Evolutionary conservation across 2,888 invertebrate species (phyloP), one percentile per base, ranked within the genome.

Genomic region (Mythimna impura): DNA sequence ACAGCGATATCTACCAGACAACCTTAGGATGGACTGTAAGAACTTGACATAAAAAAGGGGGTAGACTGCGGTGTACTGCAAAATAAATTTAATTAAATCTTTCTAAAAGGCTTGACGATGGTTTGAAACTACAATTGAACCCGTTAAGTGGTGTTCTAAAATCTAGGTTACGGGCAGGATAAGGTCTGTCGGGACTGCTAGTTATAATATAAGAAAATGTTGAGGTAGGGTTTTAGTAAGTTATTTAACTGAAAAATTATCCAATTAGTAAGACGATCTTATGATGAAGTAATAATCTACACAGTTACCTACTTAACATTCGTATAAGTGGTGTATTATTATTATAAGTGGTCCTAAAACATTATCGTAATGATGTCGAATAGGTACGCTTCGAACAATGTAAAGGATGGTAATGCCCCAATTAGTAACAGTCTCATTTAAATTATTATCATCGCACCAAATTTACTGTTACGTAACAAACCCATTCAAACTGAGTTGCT

Each of bases 391-490:
- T 22, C 3, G 0, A 47, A 54, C 25, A 43, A 47, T 22, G 30
- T 14, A 43, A 34, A 5, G 8, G 5, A 9, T 30, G 30, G 25
- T 54, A 17, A 36, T 47, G 58, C 52, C 7, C 60, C 63, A 54
- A 65, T 78, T 64, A 61, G 40, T 50, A n/a, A 17, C 25, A 47
- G n/a, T 20, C 50, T 20, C n/a, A 34, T 57, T 54, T 25, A 14
- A 64, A 65, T 61, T 43, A 72, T 22, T 50, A 68, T 25, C 10
- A 68, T 22, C 14, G 40, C 66, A 40, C 17, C 5, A 22, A 76
- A 52, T 50, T 57, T 30, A 66, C 3, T 1, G 12, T 69, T 61
- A 66, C n/a, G 20, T 57, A 77, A 77, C 10, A 22, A 34, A 58
- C 6, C 10, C 22, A 62, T 60, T 1, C 1, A 61, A 34, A 30